Conservation (phyloP, 2,113 vertebrate species). For the Syrmaticus mikado region DNA sequence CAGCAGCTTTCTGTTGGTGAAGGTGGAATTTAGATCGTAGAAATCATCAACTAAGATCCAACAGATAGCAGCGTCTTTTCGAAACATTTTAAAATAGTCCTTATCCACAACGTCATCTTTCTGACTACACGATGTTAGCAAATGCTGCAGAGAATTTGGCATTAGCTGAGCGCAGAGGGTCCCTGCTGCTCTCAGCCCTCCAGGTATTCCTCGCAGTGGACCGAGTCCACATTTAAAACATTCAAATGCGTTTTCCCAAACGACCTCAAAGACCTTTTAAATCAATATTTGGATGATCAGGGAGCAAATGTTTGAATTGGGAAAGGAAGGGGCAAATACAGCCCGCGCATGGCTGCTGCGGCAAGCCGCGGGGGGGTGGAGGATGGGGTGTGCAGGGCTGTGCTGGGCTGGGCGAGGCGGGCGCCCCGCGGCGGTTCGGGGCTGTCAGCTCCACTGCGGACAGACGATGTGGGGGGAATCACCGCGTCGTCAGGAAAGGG, state of each 20-base stretch:
- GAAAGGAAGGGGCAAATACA: neutral
- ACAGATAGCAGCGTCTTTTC: neutral
- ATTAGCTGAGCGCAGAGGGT: slow-evolving; percentile 14
- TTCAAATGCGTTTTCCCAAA: neutral
- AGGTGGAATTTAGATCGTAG: slow-evolving; percentile 19
- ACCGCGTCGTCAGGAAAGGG: neutral
- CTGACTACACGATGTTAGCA: slow-evolving; percentile 31
- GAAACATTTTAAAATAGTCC: slow-evolving; percentile 30
- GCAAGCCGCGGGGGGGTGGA: neutral
- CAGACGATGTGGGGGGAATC: neutral
- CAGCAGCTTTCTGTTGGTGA: neutral
- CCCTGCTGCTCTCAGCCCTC: neutral
- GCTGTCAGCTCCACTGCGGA: neutral
- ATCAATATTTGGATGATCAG: slow-evolving; percentile 31
- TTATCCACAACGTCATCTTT: slow-evolving; percentile 14
- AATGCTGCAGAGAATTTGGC: slow-evolving; percentile 5
- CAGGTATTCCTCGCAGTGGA: neutral
- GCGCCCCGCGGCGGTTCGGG: neutral
- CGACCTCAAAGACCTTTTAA: slow-evolving; percentile 28
- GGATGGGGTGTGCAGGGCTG: too few species aligned
- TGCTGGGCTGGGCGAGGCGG: too few species aligned
- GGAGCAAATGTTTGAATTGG: slow-evolving; percentile 47
- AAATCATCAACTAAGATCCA: slow-evolving; percentile 26
- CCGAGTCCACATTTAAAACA: neutral
- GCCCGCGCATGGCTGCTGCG: neutral